phyloP scores from a whole-genome alignment of 2,113 vertebrate genomes.

The Lagenorhynchus albirostris region DNA sequence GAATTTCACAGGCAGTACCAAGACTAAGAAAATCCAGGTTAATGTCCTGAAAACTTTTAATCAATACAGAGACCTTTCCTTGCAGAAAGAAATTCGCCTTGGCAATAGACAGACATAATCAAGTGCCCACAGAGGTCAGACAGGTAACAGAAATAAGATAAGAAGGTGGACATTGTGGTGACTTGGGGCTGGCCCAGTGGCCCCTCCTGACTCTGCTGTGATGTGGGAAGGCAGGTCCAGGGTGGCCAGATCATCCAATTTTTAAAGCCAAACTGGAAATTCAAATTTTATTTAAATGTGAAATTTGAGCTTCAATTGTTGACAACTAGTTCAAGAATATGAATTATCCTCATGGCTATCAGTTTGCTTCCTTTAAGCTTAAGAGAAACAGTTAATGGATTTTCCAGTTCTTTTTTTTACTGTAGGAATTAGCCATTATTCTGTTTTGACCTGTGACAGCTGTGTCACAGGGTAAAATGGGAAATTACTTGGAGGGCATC shows the following conservation, averaged over 20 bases:
- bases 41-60: conserved; percentile 62
- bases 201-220: background rate
- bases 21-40: conserved; percentile 61
- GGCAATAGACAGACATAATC: background rate
- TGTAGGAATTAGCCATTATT: background rate
- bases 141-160: background rate
- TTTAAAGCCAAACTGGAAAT: conserved; percentile 16
- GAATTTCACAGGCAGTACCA: conserved; percentile 56
- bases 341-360: background rate
- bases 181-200: background rate
- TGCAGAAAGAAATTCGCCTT: conserved; percentile 25
- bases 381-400: background rate
- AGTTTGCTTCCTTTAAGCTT: background rate
- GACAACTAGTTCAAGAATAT: background rate
- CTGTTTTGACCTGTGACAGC: background rate
- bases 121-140: background rate
- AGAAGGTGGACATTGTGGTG: background rate
- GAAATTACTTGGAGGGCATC: background rate
- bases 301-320: conserved; percentile 30
- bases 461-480: background rate
- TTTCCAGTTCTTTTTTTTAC: conserved; percentile 22
- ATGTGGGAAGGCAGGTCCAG: background rate
- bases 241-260: background rate
- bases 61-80: conserved; percentile 27
- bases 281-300: conserved; percentile 18